phyloP scores from a whole-genome alignment of 1,140 invertebrate genomes.

The Papilio helenus region DNA sequence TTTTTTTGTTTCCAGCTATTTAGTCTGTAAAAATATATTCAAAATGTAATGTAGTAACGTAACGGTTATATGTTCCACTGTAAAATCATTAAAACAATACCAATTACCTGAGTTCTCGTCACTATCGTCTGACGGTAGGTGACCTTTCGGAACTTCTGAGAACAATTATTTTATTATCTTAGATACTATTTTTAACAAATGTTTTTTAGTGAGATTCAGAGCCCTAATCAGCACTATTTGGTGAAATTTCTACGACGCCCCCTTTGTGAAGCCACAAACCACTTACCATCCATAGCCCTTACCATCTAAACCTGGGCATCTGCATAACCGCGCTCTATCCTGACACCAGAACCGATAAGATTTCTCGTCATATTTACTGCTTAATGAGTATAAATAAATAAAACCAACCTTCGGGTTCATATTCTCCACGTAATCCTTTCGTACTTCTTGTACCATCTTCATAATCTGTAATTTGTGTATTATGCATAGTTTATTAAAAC shows the following conservation, averaged over 20 bases:
- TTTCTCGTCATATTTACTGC: no score
- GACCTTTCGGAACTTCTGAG: neutral
- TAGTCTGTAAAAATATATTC: neutral
- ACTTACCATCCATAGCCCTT: no score
- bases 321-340: no score
- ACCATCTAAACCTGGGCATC: no score
- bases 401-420: conserved; percentile 60
- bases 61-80: neutral
- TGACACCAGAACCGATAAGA: no score
- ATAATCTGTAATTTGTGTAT: conserved; percentile 28
- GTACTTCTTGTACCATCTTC: conserved; percentile 52
- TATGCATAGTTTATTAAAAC: no score
- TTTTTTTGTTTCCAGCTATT: neutral
- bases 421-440: conserved; percentile 56
- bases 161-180: neutral
- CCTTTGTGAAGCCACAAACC: no score
- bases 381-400: neutral
- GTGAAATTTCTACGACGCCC: no score
- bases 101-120: neutral
- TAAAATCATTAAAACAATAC: neutral
- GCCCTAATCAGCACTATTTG: no score
- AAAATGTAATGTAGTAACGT: neutral
- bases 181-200: neutral
- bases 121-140: neutral
- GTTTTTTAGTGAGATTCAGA: no score